A percentile compares a stretch with the other conserved stretches of the same genome.
Evolutionary conservation across 2,797 vertebrate species (phyloP).

Genomic region (Gastrophryne carolinensis): DNA sequence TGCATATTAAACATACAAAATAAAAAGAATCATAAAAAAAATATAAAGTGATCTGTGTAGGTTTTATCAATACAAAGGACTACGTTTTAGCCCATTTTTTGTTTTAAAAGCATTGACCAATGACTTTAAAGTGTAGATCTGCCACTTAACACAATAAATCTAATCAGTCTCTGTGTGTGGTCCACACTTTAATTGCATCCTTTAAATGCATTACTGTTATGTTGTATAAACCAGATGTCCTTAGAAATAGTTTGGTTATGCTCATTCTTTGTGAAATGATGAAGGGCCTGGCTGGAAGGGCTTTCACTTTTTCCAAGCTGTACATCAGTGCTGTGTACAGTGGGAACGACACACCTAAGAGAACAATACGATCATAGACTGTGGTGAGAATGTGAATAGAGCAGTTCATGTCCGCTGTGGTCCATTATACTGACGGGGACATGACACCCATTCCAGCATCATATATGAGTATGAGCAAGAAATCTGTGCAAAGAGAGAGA

Average conservation of each 20-base stretch:
- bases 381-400: background rate
- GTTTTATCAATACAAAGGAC: slow-evolving; percentile 1
- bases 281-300: slow-evolving; percentile 29
- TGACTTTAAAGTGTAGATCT: slow-evolving; percentile 47
- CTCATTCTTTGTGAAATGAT: slow-evolving; percentile 40
- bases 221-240: slow-evolving; percentile 51
- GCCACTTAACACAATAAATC: slow-evolving; percentile 50
- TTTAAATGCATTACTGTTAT: slow-evolving; percentile 46
- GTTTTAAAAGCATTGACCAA: slow-evolving; percentile 42
- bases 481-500: too few species aligned
- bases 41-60: slow-evolving; percentile 3
- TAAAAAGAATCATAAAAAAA: background rate
- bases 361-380: background rate
- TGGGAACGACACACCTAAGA: background rate
- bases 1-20: background rate
- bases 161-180: slow-evolving; percentile 46
- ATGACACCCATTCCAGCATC: background rate
- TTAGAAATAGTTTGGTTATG: slow-evolving; percentile 26
- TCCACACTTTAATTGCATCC: slow-evolving; percentile 42
- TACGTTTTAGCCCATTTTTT: background rate
- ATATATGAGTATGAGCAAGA: too few species aligned
- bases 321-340: background rate
- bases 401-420: background rate
- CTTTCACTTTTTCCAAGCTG: slow-evolving; percentile 34
- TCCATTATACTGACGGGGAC: background rate